A percentile compares a stretch with the other conserved stretches of the same genome.
Conservation (phyloP, 2,888 invertebrate species). For the Agapostemon virescens region DNA sequence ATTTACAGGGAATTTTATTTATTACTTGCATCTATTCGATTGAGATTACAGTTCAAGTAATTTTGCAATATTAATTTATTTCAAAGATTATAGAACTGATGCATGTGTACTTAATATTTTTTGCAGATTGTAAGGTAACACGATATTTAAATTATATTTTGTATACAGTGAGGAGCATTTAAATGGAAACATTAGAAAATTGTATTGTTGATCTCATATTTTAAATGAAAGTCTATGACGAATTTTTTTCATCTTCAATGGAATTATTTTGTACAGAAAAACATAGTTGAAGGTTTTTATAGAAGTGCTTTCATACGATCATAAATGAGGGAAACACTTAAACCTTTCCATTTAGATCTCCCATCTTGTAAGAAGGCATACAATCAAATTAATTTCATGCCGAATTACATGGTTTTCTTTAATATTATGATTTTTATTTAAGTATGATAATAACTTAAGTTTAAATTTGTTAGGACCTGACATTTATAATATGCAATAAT, state of each 20-base stretch:
- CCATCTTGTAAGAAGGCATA: conserved; percentile 28
- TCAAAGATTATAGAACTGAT: conserved; percentile 21
- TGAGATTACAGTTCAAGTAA: conserved; percentile 19
- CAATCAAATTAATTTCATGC: conserved; percentile 52
- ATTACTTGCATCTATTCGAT: conserved; percentile 16
- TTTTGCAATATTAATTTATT: conserved; percentile 29
- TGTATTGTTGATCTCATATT: background rate
- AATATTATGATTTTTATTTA: conserved; percentile 31
- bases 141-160: conserved; percentile 27
- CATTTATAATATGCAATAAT: conserved; percentile 43
- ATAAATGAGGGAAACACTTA: conserved; percentile 6
- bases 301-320: background rate
- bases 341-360: background rate
- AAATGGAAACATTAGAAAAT: background rate
- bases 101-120: conserved; percentile 30
- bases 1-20: conserved; percentile 13
- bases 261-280: conserved; percentile 7
- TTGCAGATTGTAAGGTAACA: conserved; percentile 12
- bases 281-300: background rate
- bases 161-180: conserved; percentile 22
- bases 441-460: conserved; percentile 19
- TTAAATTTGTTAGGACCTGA: conserved; percentile 16
- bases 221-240: background rate
- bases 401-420: conserved; percentile 18
- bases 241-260: background rate